Evolutionary conservation across 2,888 invertebrate genomes (phyloP), one percentile per base, ranked within the genome.

Genomic region (Metellina segmentata): DNA sequence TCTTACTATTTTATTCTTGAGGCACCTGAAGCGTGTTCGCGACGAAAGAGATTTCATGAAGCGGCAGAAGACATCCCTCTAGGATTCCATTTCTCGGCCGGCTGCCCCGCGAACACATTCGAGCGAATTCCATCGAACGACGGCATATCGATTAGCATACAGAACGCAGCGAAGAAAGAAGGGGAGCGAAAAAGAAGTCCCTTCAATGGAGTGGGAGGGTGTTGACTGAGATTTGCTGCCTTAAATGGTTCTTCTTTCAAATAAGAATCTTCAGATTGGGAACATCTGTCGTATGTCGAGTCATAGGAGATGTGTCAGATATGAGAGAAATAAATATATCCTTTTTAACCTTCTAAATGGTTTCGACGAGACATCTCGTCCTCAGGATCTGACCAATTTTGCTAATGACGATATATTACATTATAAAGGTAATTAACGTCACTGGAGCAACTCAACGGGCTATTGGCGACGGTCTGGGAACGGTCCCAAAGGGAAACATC

Each of bases 1-100:
- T 34, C 34, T 34, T 34, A 34, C 1, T 34, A 34, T 34, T 34
- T 34, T 34, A 34, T 61, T 61, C 61, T 1, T 13, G 61, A 11
- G 9, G 5, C 16, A 61, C 61, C 61, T 61, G 61, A 61, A 61
- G 11, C 61, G 61, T 61, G 61, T 61, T 61, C 9, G 11, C 61
- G 13, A 61, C 11, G 61, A 61, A 79, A 34, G 13, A 61, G 34
- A 79, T 61, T 61, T 61, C 61, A 61, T 34, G 79, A 13, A 7
- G 61, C 52, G 51, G 16, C 49, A n/a, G n/a, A 52, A 77, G 77
- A 77, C 61, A 79, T 16, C 61, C 79, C 34, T 79, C 61, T 53
- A 34, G 34, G 79, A 79, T 53, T 79, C 79, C 61, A 79, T 79
- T 79, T 79, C 61, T 61, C 79, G 79, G 49, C 79, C 77, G 19